Evolutionary conservation across 2,797 vertebrate species (phyloP).

Genomic region (Neosilurus hyrtlii): DNA sequence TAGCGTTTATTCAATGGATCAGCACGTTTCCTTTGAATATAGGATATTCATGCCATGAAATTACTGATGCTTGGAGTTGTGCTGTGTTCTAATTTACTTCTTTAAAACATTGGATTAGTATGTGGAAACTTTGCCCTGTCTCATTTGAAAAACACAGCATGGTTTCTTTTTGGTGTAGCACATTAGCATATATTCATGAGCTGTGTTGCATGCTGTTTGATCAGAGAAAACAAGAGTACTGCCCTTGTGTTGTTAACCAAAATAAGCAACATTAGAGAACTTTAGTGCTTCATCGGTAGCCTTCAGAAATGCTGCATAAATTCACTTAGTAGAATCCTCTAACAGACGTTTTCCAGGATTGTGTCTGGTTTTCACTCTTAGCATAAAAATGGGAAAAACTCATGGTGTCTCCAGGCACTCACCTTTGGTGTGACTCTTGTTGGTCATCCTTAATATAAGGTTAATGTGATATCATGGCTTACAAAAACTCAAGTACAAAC

Average conservation of each 20-base stretch:
- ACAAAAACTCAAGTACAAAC: background rate
- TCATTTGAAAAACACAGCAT: constrained; percentile 51
- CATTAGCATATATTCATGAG: constrained; percentile 49
- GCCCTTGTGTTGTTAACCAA: constrained; percentile 50
- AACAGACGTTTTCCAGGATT: background rate
- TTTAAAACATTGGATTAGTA: constrained; percentile 14
- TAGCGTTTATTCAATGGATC: constrained; percentile 27
- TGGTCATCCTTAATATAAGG: background rate
- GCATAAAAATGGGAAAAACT: background rate
- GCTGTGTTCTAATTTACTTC: constrained; percentile 19
- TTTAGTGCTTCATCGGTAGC: constrained; percentile 28
- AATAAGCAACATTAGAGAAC: constrained; percentile 47
- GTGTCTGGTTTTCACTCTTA: background rate
- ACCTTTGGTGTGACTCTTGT: background rate
- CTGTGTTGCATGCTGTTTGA: constrained; percentile 51
- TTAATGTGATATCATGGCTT: constrained; percentile 28
- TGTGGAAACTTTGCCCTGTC: constrained; percentile 27
- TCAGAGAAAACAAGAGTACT: constrained; percentile 51
- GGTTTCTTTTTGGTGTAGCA: constrained; percentile 33
- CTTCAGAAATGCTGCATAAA: constrained; percentile 14
- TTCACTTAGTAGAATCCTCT: background rate
- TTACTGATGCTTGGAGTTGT: constrained; percentile 4
- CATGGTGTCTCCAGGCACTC: background rate
- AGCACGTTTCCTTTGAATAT: constrained; percentile 26
- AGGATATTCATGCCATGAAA: constrained; percentile 5